These are phyloP conservation scores for Staurois parvus DNA, from an alignment of 2,797 vertebrate species.

Conservation along the genomic window DNA sequence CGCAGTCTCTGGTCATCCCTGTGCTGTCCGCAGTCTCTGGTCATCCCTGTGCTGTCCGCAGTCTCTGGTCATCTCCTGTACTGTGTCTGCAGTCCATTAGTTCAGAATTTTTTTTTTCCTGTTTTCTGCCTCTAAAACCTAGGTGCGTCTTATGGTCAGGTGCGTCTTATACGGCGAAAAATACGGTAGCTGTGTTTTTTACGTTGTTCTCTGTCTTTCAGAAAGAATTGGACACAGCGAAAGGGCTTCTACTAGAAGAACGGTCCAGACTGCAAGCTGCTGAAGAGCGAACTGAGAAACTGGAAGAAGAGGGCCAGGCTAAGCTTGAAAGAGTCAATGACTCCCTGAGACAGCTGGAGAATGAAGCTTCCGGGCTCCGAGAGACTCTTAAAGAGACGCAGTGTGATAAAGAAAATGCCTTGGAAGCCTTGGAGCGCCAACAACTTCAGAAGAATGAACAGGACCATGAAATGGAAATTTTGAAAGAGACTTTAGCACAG, in stretches of 20 bases:
- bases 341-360: constrained; percentile 8
- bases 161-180: no score
- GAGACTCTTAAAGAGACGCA: constrained; percentile 18
- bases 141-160: no score
- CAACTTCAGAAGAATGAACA: constrained; percentile 19
- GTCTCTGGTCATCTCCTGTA: no score
- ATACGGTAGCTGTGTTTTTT: no score
- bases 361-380: constrained; percentile 18
- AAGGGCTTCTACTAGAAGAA: constrained; percentile 18
- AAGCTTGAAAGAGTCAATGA: neutral
- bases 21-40: no score
- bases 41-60: no score
- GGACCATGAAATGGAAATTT: constrained; percentile 33
- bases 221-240: constrained; percentile 16
- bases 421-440: constrained; percentile 31
- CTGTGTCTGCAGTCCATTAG: no score
- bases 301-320: constrained; percentile 2
- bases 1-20: no score
- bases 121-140: no score
- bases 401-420: constrained; percentile 27
- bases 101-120: no score
- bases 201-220: neutral
- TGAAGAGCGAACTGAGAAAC: neutral
- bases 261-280: neutral
- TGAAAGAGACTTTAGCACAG: constrained; percentile 14